A percentile compares a stretch with the other conserved stretches of the same genome.
phyloP scores from a whole-genome alignment of 2,888 invertebrate species.

The Eremobia ochroleuca region DNA sequence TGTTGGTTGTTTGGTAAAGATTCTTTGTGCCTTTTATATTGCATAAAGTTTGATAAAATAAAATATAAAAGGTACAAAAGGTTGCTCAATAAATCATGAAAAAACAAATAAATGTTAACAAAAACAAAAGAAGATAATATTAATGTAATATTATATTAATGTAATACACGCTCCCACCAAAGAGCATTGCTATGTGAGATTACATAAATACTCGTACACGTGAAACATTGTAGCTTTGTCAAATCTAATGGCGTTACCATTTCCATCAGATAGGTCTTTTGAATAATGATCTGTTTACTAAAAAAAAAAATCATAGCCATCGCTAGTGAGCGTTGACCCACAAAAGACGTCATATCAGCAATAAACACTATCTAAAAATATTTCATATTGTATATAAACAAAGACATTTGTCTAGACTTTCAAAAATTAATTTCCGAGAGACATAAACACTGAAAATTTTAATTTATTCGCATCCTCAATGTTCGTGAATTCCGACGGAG shows the following conservation, averaged over 20 bases:
- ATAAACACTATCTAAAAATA: background rate
- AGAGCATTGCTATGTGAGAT: background rate
- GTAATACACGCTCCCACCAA: background rate
- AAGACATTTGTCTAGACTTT: slow-evolving; percentile 38
- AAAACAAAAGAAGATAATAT: background rate
- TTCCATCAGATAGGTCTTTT: background rate
- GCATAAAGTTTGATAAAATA: background rate
- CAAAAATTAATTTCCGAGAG: slow-evolving; percentile 2
- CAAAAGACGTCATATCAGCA: background rate
- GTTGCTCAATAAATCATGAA: background rate
- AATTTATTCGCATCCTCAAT: slow-evolving; percentile 35
- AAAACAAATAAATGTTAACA: background rate
- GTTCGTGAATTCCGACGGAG: slow-evolving; percentile 23
- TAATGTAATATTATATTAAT: no score
- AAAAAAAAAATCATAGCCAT: background rate
- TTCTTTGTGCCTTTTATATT: background rate
- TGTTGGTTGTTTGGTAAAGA: background rate
- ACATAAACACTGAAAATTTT: slow-evolving; percentile 23
- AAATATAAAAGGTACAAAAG: background rate
- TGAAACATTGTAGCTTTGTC: background rate
- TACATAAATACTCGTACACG: background rate
- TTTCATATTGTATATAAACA: slow-evolving; percentile 15
- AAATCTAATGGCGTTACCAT: background rate
- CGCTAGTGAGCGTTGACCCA: slow-evolving; percentile 13
- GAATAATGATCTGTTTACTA: background rate